Conservation (phyloP, 2,888 invertebrate genomes). For the Rhagium mordax region DNA sequence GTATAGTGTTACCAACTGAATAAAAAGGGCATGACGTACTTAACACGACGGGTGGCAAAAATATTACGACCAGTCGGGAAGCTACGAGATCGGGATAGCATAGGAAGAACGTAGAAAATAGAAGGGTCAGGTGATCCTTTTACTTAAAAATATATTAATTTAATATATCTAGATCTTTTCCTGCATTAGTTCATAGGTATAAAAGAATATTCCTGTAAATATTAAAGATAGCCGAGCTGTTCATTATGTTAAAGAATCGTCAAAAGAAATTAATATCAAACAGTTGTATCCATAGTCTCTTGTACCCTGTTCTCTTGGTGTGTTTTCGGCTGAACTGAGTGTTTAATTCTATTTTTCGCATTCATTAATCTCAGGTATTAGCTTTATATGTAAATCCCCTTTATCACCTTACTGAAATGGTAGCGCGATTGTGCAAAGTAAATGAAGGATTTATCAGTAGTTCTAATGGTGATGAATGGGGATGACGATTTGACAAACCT, state of each 20-base stretch:
- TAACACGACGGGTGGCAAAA: constrained; percentile 36
- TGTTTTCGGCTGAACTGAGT: not conserved
- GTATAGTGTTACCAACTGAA: constrained; percentile 51
- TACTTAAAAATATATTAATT: too few relatives aligned
- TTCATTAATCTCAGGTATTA: constrained; percentile 21
- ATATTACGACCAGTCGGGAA: constrained; percentile 5
- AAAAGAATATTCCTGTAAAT: too few relatives aligned
- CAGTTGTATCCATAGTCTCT: too few relatives aligned
- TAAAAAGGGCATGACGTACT: constrained; percentile 26
- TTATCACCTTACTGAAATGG: constrained; percentile 33
- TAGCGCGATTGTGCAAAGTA: constrained; percentile 43
- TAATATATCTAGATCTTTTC: too few relatives aligned
- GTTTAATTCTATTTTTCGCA: constrained; percentile 13
- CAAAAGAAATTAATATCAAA: too few relatives aligned
- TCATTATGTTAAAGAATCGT: too few relatives aligned
- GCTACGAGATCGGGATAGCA: not conserved
- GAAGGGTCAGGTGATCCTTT: too few relatives aligned
- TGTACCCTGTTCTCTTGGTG: not conserved
- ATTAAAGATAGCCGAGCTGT: too few relatives aligned
- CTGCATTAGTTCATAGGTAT: too few relatives aligned
- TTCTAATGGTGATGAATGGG: constrained; percentile 56
- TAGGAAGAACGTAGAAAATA: too few relatives aligned
- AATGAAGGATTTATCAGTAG: constrained; percentile 50
- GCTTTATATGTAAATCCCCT: constrained; percentile 18
- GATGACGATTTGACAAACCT: constrained; percentile 65